Conservation (phyloP, 2,113 vertebrate species). For the Tor tambroides region DNA sequence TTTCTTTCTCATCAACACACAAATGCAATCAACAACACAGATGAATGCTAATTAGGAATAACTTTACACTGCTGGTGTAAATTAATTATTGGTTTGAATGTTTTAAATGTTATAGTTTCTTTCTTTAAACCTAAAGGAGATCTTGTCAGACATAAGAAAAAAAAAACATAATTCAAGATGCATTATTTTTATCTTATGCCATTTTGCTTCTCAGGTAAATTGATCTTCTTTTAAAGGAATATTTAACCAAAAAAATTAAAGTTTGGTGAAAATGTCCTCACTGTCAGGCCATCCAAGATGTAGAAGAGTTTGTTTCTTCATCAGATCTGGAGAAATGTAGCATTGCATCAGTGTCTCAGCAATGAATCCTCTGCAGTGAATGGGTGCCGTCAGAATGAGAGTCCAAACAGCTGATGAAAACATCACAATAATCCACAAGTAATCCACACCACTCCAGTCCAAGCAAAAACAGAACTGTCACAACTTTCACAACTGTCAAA, state of each 20-base stretch:
- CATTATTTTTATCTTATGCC: not conserved
- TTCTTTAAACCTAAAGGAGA: not conserved
- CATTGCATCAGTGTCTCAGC: not conserved
- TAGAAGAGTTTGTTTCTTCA: not conserved
- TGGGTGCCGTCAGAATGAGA: not conserved
- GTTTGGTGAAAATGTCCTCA: not conserved
- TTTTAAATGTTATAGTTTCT: not conserved
- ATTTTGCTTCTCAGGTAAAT: not conserved
- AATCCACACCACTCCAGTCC: not conserved
- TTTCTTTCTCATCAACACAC: not conserved
- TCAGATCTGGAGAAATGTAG: not conserved
- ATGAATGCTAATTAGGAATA: not conserved
- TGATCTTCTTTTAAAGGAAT: not conserved
- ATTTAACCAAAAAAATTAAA: too few species aligned
- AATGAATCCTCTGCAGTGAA: not conserved
- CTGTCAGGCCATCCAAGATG: not conserved
- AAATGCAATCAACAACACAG: not conserved
- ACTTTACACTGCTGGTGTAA: not conserved
- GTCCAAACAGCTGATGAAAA: not conserved
- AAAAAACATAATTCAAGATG: not conserved
- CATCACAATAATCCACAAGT: not conserved
- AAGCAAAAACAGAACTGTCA: too few species aligned
- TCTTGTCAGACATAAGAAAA: not conserved
- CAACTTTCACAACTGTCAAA: too few species aligned
- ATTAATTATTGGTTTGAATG: not conserved